Evolutionary conservation across 2,888 invertebrate genomes (phyloP), one percentile per base, ranked within the genome.

Genomic region (Tenthredo mesomela): DNA sequence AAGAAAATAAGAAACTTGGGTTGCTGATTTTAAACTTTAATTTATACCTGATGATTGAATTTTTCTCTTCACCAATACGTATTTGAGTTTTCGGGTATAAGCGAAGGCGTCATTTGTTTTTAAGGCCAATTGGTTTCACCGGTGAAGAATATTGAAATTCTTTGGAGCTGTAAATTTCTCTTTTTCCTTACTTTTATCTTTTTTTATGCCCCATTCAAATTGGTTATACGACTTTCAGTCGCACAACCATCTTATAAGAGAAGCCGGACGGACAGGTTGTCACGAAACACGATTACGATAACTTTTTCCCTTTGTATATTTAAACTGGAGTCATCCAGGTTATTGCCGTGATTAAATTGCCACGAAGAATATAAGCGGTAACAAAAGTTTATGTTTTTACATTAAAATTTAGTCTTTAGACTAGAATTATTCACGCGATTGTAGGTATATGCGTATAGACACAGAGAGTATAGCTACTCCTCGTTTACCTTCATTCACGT

Each of bases 331-430:
- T 10, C 78, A 80, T n/a, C 37, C 33, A 40, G 78, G 78, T 61
- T 80, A 58, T 80, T n/a, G n/a, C 77, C 54, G 18, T 37, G 78
- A 80, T 80, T 80, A 61, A 80, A 80, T 80, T 61, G 37, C 58
- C n/a, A 12, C 25, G 71, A 43, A 40, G 21, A 80, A 80, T n/a
- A 61, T n/a, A 61, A 78, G 78, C 37, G 78, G 37, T 61, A 33
- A 50, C 78, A 61, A 80, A 80, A 80, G 61, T 80, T 80, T 80
- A 58, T 80, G 61, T 37, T 58, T 61, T 58, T 40, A 80, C 40
- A n/a, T 40, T n/a, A 50, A 37, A 37, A 61, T 80, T 80, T 18
- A 80, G 37, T 80, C 37, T 37, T 40, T 37, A 61, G 9, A 29
- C 54, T 33, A 7, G 18, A 73, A 73, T 33, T 54, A 37, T 21